Evolutionary conservation across 2,888 invertebrate species (phyloP).

Genomic region (Dryadula phaetusa): DNA sequence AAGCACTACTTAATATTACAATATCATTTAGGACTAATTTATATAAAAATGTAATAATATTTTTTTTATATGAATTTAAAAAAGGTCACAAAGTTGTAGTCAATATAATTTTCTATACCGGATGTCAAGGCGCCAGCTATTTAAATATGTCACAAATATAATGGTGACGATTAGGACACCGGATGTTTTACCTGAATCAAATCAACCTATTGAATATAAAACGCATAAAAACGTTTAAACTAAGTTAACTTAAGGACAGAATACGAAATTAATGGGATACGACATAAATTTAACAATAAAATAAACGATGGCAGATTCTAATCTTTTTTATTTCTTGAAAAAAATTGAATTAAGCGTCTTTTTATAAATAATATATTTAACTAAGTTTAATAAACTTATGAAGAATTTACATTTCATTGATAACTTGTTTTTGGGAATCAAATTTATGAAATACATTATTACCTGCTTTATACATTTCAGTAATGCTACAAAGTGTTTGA

Average conservation of each 20-base stretch:
- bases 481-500: too few relatives aligned
- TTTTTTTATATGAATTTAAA: background rate
- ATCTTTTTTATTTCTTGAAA: background rate
- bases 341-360: background rate
- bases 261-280: constrained; percentile 11
- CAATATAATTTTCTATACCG: constrained; percentile 1
- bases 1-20: too few relatives aligned
- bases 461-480: too few relatives aligned
- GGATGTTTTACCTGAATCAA: constrained; percentile 36
- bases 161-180: constrained; percentile 32
- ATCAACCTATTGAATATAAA: constrained; percentile 29
- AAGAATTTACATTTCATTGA: too few relatives aligned
- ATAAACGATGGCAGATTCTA: background rate
- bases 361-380: too few relatives aligned
- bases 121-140: constrained; percentile 32
- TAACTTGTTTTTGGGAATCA: too few relatives aligned
- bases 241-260: constrained; percentile 9
- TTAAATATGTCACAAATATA: constrained; percentile 36
- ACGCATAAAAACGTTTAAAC: constrained; percentile 24
- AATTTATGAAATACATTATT: too few relatives aligned
- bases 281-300: constrained; percentile 5
- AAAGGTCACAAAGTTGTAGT: background rate
- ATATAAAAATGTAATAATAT: background rate
- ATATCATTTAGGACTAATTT: too few relatives aligned
- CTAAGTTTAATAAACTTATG: too few relatives aligned